Conservation (phyloP, 1,140 invertebrate genomes). For the Thrips palmi region DNA sequence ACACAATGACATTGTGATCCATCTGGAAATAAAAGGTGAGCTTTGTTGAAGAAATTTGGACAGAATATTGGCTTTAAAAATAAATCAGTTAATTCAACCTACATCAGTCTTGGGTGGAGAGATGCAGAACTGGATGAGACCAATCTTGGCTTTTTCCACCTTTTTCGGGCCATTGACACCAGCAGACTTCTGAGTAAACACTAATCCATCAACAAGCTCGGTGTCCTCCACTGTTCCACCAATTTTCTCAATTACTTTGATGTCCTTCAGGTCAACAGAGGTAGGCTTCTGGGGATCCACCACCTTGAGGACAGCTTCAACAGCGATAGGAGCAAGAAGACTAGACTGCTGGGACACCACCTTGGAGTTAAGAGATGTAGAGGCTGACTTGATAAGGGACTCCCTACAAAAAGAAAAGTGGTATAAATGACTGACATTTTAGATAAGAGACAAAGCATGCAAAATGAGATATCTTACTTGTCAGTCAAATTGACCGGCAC, state of each 20-base stretch:
- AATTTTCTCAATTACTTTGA: constrained; percentile 90
- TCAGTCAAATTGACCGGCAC: constrained; percentile 75
- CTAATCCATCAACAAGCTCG: constrained; percentile 84
- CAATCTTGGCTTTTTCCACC: constrained; percentile 97
- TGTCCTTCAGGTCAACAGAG: constrained; percentile 63
- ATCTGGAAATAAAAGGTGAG: constrained; percentile 43
- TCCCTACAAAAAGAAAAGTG: too few species aligned
- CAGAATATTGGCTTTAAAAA: not conserved
- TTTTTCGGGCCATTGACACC: constrained; percentile 82
- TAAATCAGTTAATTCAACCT: constrained; percentile 21
- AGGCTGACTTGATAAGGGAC: constrained; percentile 81
- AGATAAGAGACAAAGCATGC: too few species aligned
- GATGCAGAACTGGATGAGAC: constrained; percentile 98
- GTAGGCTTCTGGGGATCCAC: constrained; percentile 39
- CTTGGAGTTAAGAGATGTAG: constrained; percentile 96
- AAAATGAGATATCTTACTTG: too few species aligned
- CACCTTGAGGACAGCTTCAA: constrained; percentile 88
- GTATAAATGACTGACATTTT: too few species aligned
- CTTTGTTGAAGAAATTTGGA: constrained; percentile 6
- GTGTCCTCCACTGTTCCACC: constrained; percentile 98
- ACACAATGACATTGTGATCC: constrained; percentile 96
- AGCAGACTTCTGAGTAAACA: constrained; percentile 78
- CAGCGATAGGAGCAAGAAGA: constrained; percentile 87
- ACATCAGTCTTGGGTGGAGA: constrained; percentile 99
- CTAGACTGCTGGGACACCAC: constrained; percentile 95